A percentile compares a stretch with the other conserved stretches of the same genome.
Conservation (phyloP, 2,113 vertebrate genomes). For the Cryptomyrus ogoouensis region DNA sequence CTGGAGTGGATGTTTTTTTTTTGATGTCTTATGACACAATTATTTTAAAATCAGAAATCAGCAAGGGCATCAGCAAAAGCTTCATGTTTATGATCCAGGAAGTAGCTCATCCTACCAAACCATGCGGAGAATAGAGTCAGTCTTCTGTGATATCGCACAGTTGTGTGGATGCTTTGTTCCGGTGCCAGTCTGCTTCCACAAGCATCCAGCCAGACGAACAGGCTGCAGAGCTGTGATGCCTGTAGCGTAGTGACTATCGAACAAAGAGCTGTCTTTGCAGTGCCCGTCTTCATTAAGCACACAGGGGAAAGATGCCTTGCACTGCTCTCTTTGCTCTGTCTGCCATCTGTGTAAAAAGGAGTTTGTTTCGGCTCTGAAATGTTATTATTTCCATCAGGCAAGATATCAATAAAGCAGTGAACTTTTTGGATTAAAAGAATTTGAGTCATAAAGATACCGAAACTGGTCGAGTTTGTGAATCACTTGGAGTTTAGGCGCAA, state of each 20-base stretch:
- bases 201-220: background rate
- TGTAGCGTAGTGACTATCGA: background rate
- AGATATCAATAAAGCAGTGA: background rate
- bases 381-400: background rate
- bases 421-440: background rate
- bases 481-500: background rate
- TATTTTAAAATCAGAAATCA: background rate
- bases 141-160: background rate
- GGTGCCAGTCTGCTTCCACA: background rate
- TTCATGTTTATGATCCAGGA: background rate
- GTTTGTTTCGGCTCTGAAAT: background rate
- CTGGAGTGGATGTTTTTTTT: background rate
- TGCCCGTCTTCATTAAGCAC: background rate
- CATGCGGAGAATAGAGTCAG: background rate
- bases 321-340: background rate
- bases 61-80: background rate
- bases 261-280: background rate
- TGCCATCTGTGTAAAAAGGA: background rate
- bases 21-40: background rate
- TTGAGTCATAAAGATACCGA: background rate
- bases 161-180: background rate
- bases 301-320: background rate
- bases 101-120: background rate
- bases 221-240: background rate
- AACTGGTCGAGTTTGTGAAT: background rate